Conservation (phyloP, 2,888 invertebrate species). For the Smittia sp. region DNA sequence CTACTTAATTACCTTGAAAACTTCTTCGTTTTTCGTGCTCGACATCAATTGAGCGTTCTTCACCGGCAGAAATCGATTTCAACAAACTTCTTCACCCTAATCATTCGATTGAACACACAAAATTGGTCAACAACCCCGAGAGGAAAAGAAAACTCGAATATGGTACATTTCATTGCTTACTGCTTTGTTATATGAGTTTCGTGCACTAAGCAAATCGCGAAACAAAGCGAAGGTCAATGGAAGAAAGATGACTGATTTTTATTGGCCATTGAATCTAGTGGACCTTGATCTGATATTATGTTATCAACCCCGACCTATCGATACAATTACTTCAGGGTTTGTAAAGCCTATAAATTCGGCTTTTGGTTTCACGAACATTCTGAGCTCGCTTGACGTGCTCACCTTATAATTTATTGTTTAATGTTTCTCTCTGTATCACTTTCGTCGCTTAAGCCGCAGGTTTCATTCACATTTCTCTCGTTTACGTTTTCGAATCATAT, state of each 20-base stretch:
- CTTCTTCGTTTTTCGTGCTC: neutral
- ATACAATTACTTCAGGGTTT: neutral
- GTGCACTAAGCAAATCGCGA: neutral
- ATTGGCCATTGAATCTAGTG: conserved; percentile 20
- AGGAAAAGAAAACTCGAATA: conserved; percentile 1
- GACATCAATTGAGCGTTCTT: neutral
- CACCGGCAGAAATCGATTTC: conserved; percentile 14
- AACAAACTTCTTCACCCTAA: neutral
- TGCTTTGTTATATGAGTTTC: neutral
- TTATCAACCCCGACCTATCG: conserved; percentile 20
- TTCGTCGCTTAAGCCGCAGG: neutral
- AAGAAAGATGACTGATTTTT: conserved; percentile 22
- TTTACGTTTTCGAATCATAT: conserved; percentile 13
- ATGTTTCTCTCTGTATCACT: neutral
- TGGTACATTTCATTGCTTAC: neutral
- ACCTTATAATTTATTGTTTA: conserved; percentile 11
- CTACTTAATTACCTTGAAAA: conserved; percentile 19
- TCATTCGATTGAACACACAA: neutral
- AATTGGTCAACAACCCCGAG: conserved; percentile 4
- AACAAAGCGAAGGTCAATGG: conserved; percentile 11
- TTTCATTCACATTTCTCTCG: neutral
- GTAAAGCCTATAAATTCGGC: neutral
- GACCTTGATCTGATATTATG: conserved; percentile 10
- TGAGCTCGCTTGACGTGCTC: neutral
- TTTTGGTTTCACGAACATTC: neutral